These are phyloP conservation scores for Decapterus maruadsi DNA, from an alignment of 2,797 vertebrate species.

Conservation along the genomic window DNA sequence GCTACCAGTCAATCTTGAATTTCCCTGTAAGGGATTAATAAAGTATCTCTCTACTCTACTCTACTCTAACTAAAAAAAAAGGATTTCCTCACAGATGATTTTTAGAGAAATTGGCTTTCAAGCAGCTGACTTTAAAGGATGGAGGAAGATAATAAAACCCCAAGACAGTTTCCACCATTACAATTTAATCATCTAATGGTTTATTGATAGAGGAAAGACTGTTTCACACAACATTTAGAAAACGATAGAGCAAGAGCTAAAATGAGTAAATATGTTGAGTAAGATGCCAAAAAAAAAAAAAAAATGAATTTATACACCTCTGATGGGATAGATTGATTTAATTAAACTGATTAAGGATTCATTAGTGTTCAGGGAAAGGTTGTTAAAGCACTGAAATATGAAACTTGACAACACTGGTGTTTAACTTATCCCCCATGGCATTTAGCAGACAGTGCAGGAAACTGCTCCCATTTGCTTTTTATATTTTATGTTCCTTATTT, in stretches of 20 bases:
- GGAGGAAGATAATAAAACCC: conserved; percentile 1
- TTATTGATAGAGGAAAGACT: conserved; percentile 24
- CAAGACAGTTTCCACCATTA: neutral
- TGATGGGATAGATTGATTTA: neutral
- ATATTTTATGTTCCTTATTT: conserved; percentile 47
- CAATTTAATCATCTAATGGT: conserved; percentile 1
- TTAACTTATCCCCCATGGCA: conserved; percentile 13
- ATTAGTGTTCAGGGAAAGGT: neutral
- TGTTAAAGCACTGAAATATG: neutral
- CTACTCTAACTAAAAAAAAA: conserved; percentile 34
- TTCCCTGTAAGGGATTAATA: too few relatives aligned
- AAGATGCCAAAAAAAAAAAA: neutral
- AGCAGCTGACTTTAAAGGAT: neutral
- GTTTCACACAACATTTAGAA: neutral
- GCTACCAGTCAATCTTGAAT: too few relatives aligned
- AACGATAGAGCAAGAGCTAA: conserved; percentile 2
- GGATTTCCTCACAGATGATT: neutral
- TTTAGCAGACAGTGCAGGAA: conserved; percentile 45
- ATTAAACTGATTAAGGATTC: neutral
- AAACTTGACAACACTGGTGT: neutral
- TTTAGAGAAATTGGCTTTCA: neutral
- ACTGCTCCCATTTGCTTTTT: conserved; percentile 37
- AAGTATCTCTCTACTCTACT: too few relatives aligned
- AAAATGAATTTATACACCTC: neutral
- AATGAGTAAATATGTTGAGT: neutral